Conservation (phyloP, 2,113 vertebrate species). For the Anguilla japonica region DNA sequence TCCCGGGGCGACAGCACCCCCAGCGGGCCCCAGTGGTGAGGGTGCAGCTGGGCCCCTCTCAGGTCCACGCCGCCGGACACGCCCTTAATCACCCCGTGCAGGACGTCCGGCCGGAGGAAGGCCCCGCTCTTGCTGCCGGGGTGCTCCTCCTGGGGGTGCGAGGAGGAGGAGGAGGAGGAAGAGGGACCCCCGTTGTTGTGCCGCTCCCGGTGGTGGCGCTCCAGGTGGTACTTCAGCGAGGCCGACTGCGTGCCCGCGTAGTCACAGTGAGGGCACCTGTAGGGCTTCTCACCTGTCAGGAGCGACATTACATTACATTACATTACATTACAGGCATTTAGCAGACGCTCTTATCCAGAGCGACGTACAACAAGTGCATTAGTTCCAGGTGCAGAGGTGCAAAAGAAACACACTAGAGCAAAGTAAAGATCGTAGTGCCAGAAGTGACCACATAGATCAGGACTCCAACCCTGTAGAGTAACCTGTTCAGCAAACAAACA, state of each 20-base stretch:
- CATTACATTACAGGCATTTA: too few species aligned
- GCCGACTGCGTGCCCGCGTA: constrained; percentile 84
- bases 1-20: constrained; percentile 76
- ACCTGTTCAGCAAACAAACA: too few species aligned
- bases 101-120: constrained; percentile 90
- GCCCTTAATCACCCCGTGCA: constrained; percentile 90
- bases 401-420: too few species aligned
- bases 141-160: constrained; percentile 87
- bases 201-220: constrained; percentile 83
- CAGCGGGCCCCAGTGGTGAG: constrained; percentile 86
- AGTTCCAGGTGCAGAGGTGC: too few species aligned
- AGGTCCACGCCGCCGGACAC: constrained; percentile 85
- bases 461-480: too few species aligned
- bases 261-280: constrained; percentile 87
- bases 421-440: too few species aligned
- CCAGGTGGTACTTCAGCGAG: constrained; percentile 86
- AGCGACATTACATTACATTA: too few species aligned
- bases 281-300: constrained; percentile 86
- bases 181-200: constrained; percentile 78
- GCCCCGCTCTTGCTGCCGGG: constrained; percentile 74
- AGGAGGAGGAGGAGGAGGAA: constrained; percentile 64
- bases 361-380: too few species aligned
- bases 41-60: constrained; percentile 77
- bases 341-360: too few species aligned
- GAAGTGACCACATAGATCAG: too few species aligned